These are phyloP conservation scores for Hemiprocne comata DNA, from an alignment of 2,113 vertebrate species.

Conservation along the genomic window DNA sequence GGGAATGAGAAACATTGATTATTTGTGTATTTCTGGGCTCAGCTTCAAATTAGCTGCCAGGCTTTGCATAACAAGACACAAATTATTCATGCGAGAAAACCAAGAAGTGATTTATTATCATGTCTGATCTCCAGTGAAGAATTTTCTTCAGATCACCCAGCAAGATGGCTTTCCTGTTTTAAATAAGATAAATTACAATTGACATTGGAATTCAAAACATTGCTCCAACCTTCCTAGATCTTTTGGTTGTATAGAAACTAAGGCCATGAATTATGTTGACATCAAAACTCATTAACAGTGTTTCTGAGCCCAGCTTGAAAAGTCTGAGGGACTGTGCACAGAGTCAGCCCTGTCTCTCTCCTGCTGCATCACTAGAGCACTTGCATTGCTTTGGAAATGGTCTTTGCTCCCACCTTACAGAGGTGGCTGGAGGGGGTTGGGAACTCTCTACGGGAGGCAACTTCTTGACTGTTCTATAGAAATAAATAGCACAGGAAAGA, in stretches of 20 bases:
- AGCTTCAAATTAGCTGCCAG: slow-evolving; percentile 51
- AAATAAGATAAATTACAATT: slow-evolving; percentile 62
- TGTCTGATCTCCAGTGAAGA: slow-evolving; percentile 24
- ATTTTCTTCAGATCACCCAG: slow-evolving; percentile 34
- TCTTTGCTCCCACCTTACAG: not conserved
- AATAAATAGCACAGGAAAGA: not conserved
- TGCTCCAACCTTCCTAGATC: slow-evolving; percentile 25
- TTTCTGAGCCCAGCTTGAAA: not conserved
- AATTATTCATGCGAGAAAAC: slow-evolving; percentile 55
- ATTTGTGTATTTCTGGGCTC: slow-evolving; percentile 17
- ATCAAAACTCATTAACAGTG: not conserved
- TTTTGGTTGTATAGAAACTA: not conserved
- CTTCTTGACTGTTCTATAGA: not conserved
- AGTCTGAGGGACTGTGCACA: not conserved
- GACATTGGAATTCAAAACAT: slow-evolving; percentile 61
- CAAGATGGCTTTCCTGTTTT: slow-evolving; percentile 28
- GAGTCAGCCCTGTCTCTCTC: not conserved
- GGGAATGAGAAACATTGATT: slow-evolving; percentile 22
- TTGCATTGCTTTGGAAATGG: not conserved
- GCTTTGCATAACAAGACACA: slow-evolving; percentile 34
- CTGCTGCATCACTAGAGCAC: not conserved
- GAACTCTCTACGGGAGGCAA: not conserved
- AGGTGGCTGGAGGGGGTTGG: not conserved
- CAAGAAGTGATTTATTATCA: slow-evolving; percentile 56
- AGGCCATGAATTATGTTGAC: slow-evolving; percentile 43